Evolutionary conservation across 92 coral and sea anemone species (phyloP).

Genomic region (Diadumene lineata): DNA sequence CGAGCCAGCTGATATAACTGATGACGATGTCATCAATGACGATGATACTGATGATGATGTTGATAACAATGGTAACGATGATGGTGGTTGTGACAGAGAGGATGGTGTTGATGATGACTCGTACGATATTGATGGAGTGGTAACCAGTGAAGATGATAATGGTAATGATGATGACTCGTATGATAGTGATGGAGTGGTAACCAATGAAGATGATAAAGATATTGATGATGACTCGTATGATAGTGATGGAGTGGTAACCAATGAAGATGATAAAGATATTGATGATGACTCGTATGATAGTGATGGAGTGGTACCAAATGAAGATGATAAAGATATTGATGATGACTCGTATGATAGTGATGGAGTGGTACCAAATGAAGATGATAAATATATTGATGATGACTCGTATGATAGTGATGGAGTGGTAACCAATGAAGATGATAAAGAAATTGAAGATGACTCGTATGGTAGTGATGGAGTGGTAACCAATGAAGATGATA

Average conservation of each 20-base stretch:
- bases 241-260: neutral
- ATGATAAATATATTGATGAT: neutral
- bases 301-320: neutral
- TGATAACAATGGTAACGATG: neutral
- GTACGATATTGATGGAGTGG: neutral
- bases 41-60: neutral
- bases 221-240: neutral
- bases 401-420: neutral
- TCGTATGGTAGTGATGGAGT: neutral
- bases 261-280: neutral
- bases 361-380: neutral
- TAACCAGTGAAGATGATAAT: neutral
- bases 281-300: no score
- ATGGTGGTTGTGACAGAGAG: neutral
- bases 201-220: conserved; percentile 3
- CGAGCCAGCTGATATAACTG: no score
- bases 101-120: neutral
- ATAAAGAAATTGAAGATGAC: neutral
- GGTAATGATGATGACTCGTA: neutral
- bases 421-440: neutral
- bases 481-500: neutral
- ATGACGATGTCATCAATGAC: neutral
- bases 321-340: neutral
- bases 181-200: neutral
- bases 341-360: neutral